phyloP scores from a whole-genome alignment of 2,797 vertebrate genomes.

The Xerus rutilus region DNA sequence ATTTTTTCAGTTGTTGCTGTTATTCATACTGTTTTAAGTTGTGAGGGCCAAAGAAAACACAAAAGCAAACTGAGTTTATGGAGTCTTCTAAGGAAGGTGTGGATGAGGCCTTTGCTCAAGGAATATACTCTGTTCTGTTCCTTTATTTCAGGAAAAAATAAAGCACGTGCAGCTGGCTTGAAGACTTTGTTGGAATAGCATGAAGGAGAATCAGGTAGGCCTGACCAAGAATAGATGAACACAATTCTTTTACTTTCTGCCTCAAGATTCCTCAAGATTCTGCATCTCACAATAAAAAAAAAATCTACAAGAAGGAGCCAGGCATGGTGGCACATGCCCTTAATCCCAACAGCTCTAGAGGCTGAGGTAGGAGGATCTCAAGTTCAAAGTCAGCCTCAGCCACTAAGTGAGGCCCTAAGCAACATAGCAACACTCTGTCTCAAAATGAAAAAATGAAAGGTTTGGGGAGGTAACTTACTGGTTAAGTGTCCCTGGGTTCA shows the following conservation, averaged over 20 bases:
- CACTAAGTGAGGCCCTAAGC: no score
- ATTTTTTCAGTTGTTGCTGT: not conserved
- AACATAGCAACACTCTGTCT: no score
- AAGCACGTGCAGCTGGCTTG: not conserved
- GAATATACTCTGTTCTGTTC: no score
- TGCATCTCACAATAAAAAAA: not conserved
- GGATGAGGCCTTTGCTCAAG: not conserved
- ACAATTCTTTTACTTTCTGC: not conserved
- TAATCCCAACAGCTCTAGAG: no score
- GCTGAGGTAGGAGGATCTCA: no score
- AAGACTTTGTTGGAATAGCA: not conserved
- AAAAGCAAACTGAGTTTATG: not conserved
- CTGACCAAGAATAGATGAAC: not conserved
- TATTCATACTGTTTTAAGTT: not conserved
- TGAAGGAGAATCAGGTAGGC: not conserved
- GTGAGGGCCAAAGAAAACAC: not conserved
- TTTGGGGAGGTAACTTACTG: no score
- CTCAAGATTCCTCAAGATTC: not conserved
- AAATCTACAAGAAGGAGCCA: not conserved
- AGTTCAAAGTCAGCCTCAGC: no score
- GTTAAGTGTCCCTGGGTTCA: no score
- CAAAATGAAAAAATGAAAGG: no score
- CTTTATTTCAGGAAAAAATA: not conserved
- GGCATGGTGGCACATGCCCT: no score
- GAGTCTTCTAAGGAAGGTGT: accelerated